Conservation (phyloP, 2,113 vertebrate species). For the Neotragus moschatus region DNA sequence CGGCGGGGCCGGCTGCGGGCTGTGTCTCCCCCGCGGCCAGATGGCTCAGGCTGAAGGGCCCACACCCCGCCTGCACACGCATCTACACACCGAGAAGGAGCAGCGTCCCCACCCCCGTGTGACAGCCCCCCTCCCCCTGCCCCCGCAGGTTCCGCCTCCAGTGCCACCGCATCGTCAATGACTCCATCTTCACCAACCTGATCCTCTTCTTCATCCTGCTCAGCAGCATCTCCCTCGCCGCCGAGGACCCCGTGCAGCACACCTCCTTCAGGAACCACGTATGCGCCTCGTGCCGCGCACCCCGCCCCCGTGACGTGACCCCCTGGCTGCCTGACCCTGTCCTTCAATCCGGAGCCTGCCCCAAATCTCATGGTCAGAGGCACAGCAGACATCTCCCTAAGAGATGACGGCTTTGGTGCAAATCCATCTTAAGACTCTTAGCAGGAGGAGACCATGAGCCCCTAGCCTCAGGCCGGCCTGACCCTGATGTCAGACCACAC, state of each 20-base stretch:
- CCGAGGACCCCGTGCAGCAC: conserved; percentile 94
- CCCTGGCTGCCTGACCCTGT: not conserved
- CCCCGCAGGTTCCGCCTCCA: conserved; percentile 92
- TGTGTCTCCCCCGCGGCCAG: not conserved
- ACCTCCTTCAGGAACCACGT: conserved; percentile 96
- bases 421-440: not conserved
- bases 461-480: not conserved
- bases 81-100: not conserved
- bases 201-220: conserved; percentile 99
- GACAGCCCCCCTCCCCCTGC: not conserved
- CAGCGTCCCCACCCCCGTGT: not conserved
- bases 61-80: rapidly evolving
- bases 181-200: conserved; percentile 99
- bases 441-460: not conserved
- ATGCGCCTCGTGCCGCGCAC: conserved; percentile 52
- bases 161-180: conserved; percentile 97
- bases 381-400: not conserved
- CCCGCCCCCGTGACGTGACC: rapidly evolving
- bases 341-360: not conserved
- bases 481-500: not conserved
- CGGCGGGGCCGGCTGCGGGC: rapidly evolving
- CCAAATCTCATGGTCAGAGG: not conserved
- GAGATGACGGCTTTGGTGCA: not conserved
- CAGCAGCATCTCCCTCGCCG: conserved; percentile 98
- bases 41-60: not conserved